Percentiles rank a stretch among this genome's conserved stretches.
phyloP scores from a whole-genome alignment of 92 coral and sea anemone species.

The Paramuricea clavata region DNA sequence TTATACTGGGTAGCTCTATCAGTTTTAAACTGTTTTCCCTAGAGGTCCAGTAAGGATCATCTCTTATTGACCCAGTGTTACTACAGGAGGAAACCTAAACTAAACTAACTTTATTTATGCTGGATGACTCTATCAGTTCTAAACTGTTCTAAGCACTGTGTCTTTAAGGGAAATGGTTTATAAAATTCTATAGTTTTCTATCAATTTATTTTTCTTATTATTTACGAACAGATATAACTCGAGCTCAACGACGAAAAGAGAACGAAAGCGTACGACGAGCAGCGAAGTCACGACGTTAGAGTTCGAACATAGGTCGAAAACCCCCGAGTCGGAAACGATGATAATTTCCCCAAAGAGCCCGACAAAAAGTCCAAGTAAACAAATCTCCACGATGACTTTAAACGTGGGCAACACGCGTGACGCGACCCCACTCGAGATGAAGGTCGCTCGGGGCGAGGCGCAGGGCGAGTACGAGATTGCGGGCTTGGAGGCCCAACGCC shows the following conservation, averaged over 20 bases:
- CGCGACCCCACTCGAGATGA: conserved; percentile 76
- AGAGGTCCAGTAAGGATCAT: no score
- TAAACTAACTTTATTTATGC: no score
- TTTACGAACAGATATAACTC: not conserved
- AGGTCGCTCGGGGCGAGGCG: conserved; percentile 76
- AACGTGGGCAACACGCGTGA: conserved; percentile 69
- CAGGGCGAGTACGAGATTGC: conserved; percentile 80
- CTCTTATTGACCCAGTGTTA: no score
- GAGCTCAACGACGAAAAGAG: conserved; percentile 8
- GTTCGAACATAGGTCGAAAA: conserved; percentile 39
- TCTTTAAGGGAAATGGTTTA: no score
- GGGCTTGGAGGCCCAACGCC: conserved; percentile 68
- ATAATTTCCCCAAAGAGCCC: conserved; percentile 23
- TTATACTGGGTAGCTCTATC: no score
- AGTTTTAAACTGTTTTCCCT: no score
- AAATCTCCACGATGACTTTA: conserved; percentile 58
- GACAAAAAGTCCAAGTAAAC: conserved; percentile 50
- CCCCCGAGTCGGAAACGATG: conserved; percentile 17
- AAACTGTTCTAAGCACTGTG: no score
- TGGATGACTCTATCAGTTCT: no score
- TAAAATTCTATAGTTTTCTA: no score
- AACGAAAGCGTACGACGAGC: conserved; percentile 19
- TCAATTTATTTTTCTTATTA: no score
- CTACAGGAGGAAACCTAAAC: no score
- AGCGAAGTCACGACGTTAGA: conserved; percentile 32